These are phyloP conservation scores for Cephus pulcher DNA, from an alignment of 2,888 invertebrate species.

Conservation along the genomic window DNA sequence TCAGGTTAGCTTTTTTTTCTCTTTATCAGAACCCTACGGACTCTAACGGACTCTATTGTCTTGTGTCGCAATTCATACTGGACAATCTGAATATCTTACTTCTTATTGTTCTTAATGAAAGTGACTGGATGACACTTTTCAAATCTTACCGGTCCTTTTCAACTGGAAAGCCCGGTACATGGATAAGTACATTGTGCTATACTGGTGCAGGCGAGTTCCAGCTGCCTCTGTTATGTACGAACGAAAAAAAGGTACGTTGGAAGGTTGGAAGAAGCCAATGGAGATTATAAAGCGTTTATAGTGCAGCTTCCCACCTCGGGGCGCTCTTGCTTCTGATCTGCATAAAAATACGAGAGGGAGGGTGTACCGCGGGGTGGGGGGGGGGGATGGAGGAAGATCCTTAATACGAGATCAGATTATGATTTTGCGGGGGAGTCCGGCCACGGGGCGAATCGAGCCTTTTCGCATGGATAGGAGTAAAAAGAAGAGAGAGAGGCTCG, in stretches of 20 bases:
- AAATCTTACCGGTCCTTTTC: no score
- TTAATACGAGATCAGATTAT: conserved; percentile 63
- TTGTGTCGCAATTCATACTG: not conserved
- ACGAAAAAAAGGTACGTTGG: no score
- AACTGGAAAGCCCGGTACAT: no score
- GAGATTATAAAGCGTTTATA: conserved; percentile 64
- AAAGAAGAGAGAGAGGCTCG: no score
- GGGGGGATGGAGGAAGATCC: not conserved
- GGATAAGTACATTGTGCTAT: no score
- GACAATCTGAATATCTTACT: no score
- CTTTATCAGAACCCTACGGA: conserved; percentile 36
- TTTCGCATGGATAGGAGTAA: no score
- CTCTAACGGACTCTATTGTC: conserved; percentile 29
- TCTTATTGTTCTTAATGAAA: no score
- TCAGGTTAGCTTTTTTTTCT: conserved; percentile 41
- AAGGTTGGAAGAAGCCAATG: conserved; percentile 32
- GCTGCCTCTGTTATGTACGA: no score
- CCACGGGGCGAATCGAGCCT: not conserved
- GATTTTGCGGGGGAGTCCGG: conserved; percentile 58
- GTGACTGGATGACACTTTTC: no score
- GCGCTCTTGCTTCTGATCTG: conserved; percentile 60
- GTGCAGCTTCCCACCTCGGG: conserved; percentile 59
- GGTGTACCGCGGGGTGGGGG: not conserved
- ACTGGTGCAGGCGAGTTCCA: no score
- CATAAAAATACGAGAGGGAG: conserved; percentile 60